A percentile compares a stretch with the other conserved stretches of the same genome.
Conservation (phyloP, 2,797 vertebrate genomes). For the Merluccius polli region DNA sequence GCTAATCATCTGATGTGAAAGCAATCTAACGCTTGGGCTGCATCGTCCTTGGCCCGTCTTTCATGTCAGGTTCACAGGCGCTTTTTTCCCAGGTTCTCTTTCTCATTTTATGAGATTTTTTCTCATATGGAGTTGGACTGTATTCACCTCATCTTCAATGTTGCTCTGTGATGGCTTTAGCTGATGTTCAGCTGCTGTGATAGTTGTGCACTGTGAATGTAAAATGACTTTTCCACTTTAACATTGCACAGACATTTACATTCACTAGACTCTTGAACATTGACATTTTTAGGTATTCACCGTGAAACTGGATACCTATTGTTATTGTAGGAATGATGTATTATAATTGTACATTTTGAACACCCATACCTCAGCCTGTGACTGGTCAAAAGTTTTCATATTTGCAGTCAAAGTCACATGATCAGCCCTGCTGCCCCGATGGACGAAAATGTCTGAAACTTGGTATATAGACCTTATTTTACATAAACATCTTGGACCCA, state of each 20-base stretch:
- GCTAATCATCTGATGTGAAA: conserved; percentile 97
- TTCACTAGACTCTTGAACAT: not conserved
- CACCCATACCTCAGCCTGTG: too few relatives aligned
- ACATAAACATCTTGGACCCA: too few relatives aligned
- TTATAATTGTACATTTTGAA: too few relatives aligned
- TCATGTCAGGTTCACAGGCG: conserved; percentile 72
- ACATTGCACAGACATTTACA: not conserved
- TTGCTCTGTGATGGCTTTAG: not conserved
- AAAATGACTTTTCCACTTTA: not conserved
- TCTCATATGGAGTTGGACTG: conserved; percentile 46
- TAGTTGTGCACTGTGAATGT: not conserved
- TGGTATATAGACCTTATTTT: too few relatives aligned
- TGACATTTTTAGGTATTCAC: not conserved
- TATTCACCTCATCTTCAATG: conserved; percentile 16
- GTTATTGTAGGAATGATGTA: too few relatives aligned
- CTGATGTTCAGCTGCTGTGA: not conserved
- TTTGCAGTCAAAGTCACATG: too few relatives aligned
- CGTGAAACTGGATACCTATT: too few relatives aligned
- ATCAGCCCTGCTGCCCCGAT: too few relatives aligned
- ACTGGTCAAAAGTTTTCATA: too few relatives aligned
- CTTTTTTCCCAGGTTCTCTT: conserved; percentile 62
- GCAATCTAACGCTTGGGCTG: conserved; percentile 91
- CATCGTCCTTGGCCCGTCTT: conserved; percentile 93
- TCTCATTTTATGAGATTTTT: conserved; percentile 32
- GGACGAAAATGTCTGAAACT: too few relatives aligned